Conservation (phyloP, 2,113 vertebrate genomes). For the Hippocampus mohnikei region DNA sequence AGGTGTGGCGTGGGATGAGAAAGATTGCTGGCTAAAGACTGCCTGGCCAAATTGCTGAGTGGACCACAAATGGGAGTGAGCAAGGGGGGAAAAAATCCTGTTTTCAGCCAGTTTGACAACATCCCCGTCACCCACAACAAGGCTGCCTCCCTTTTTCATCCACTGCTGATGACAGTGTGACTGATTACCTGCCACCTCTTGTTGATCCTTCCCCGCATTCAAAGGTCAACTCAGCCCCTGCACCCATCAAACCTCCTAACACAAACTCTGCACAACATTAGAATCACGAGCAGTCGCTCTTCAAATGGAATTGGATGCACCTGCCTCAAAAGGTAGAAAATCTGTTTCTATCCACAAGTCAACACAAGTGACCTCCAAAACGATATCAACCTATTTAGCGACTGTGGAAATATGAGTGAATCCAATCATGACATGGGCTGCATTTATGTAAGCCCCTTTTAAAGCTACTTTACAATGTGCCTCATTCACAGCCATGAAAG, state of each 20-base stretch:
- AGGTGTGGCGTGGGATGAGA: slow-evolving; percentile 69
- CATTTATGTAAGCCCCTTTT: not conserved
- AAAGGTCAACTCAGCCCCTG: slow-evolving; percentile 44
- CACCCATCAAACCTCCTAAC: slow-evolving; percentile 14
- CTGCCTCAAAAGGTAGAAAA: not conserved
- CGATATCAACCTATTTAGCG: not conserved
- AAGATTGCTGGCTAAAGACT: slow-evolving; percentile 49
- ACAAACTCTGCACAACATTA: not conserved
- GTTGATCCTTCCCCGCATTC: slow-evolving; percentile 41
- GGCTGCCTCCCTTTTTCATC: slow-evolving; percentile 18
- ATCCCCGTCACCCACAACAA: slow-evolving; percentile 24
- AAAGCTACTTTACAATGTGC: not conserved
- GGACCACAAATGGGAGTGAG: slow-evolving; percentile 22
- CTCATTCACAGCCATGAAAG: not conserved
- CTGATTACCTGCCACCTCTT: slow-evolving; percentile 36
- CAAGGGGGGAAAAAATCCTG: slow-evolving; percentile 19
- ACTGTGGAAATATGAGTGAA: not conserved
- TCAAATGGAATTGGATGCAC: slow-evolving; percentile 3
- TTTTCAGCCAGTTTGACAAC: slow-evolving; percentile 38
- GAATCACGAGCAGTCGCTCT: slow-evolving; percentile 12
- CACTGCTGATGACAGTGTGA: slow-evolving; percentile 24
- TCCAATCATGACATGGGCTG: not conserved
- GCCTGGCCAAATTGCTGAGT: slow-evolving; percentile 54
- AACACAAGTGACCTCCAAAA: slow-evolving; percentile 3
- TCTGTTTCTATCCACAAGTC: not conserved